Base-by-base conservation (phyloP, 2,113 vertebrate genomes). In the Heterochromis multidens region DNA sequence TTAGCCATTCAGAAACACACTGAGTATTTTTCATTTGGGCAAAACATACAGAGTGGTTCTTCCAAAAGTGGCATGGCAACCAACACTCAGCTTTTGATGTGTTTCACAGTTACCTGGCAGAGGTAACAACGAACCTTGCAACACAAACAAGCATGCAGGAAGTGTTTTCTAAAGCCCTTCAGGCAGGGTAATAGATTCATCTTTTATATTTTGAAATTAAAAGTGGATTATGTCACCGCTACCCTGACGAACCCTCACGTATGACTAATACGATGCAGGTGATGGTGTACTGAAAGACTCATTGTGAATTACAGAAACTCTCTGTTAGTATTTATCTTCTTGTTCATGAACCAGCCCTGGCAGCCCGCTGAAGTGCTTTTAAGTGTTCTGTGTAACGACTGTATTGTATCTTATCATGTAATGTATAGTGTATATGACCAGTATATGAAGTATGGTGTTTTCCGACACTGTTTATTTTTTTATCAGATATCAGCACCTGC, bases 391-490 rank as follows among this genome's bases (percentile, higher is more conserved):
- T 83, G 83, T 35, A 77, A 89, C 67, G 77, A 70, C 82, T 57
- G 35, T 86, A 81, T 79, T 56, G 43, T 93, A 43, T 85, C 58
- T 81, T 88, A 58, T 85, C 62, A 84, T 91, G 90, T 87, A 60
- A 86, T 74, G 70, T 74, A 74, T 63, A 80, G 37, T 90, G 62
- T 86, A 76, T 87, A 84, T 90, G 84, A 92, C 85, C 86, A 87
- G 37, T 86, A 74, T 81, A 46, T 83, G 65, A 84, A 89, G 87
- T 89, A 85, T 79, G 81, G 77, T 83, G 78, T 90, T 85, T 91
- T 82, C 63, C 83, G 61, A 87, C 86, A 54, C 78, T 54, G 35
- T 89, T 88, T 88, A 79, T 89, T 94, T 91, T 90, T 90, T 33
- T 91, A 89, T 87, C 58, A 35, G 82, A 78, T 77, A 80, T 82